These are phyloP conservation scores for Acronicta leporina DNA, from an alignment of 2,888 invertebrate species.

Conservation along the genomic window DNA sequence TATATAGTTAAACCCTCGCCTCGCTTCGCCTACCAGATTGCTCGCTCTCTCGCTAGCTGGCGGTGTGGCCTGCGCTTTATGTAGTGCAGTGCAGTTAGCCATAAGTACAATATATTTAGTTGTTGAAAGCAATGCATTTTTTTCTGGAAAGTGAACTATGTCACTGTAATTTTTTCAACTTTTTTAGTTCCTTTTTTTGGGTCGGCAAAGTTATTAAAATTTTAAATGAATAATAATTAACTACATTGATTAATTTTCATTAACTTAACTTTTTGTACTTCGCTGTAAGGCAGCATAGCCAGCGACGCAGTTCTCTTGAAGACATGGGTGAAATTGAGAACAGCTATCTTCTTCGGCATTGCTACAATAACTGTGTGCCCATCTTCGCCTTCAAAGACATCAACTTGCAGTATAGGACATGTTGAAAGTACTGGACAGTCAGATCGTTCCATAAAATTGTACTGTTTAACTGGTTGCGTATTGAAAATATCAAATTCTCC, in stretches of 20 bases:
- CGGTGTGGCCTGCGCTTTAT: too few relatives aligned
- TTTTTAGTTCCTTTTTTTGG: background rate
- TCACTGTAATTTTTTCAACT: background rate
- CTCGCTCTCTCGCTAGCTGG: too few relatives aligned
- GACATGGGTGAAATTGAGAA: slow-evolving; percentile 70
- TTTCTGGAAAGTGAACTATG: too few relatives aligned
- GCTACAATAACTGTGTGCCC: slow-evolving; percentile 76
- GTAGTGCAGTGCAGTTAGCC: too few relatives aligned
- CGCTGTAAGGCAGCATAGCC: slow-evolving; percentile 61
- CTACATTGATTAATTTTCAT: slow-evolving; percentile 20
- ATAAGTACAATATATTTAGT: too few relatives aligned
- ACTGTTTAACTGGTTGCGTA: slow-evolving; percentile 71
- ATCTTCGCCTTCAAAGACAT: slow-evolving; percentile 70
- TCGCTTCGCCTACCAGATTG: too few relatives aligned
- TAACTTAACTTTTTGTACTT: slow-evolving; percentile 25
- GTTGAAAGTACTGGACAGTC: slow-evolving; percentile 72
- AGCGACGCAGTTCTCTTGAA: slow-evolving; percentile 60
- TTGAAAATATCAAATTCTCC: slow-evolving; percentile 73
- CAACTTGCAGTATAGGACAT: slow-evolving; percentile 75
- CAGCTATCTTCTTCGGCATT: slow-evolving; percentile 79
- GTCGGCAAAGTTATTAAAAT: background rate
- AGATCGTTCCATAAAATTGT: slow-evolving; percentile 72
- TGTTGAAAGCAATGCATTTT: too few relatives aligned
- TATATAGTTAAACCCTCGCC: too few relatives aligned
- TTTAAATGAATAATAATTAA: slow-evolving; percentile 1